Base-by-base conservation (phyloP, 2,113 vertebrate species). In the Neopipo cinnamomea region DNA sequence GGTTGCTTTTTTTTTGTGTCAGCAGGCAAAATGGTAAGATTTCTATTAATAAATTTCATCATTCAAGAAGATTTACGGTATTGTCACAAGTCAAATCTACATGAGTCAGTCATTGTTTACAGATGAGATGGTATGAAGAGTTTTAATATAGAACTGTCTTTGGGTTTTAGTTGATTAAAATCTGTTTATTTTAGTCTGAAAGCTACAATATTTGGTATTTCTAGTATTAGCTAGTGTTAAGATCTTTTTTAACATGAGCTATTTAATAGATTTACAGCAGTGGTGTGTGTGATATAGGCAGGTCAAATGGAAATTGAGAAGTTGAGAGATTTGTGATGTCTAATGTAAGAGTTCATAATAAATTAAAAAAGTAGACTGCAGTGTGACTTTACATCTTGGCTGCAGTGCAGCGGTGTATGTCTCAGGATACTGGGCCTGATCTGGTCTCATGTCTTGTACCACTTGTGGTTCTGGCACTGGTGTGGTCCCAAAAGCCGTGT, bases 21-120 rank as follows among this genome's bases (percentile, higher is more conserved):
- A 75, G 27, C 20, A 72, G 79, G 22, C 24, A 65, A 79, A 23
- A 22, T 42, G 63, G 28, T 65, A 63, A 79, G 15, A 9, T 92
- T 94, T 72, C 28, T 92, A 11, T 8, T 75, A 52, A 53, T 13
- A 61, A 52, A 46, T 46, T 53, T 49, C 47, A 2, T 28, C 35
- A 52, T 47, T 77, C 7, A 78, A 3, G 59, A 74, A 31, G 19
- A 55, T 10, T 18, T 30, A 28, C 0, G 0, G 10, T 65, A 33
- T 63, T 91, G 49, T 85, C 23, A 39, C 2, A 2, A 41, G 30
- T 65, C 22, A 80, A 44, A 27, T 77, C 72, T 89, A 28, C 4
- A 1, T 9, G 19, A 23, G 13, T 39, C 31, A 39, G 49, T 66
- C 35, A 39, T 18, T 88, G 11, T 37, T 62, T 75, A 42, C 25